Percentiles rank a stretch among this genome's conserved stretches.
phyloP scores from a whole-genome alignment of 2,888 invertebrate species.

The Argynnis bischoffii region DNA sequence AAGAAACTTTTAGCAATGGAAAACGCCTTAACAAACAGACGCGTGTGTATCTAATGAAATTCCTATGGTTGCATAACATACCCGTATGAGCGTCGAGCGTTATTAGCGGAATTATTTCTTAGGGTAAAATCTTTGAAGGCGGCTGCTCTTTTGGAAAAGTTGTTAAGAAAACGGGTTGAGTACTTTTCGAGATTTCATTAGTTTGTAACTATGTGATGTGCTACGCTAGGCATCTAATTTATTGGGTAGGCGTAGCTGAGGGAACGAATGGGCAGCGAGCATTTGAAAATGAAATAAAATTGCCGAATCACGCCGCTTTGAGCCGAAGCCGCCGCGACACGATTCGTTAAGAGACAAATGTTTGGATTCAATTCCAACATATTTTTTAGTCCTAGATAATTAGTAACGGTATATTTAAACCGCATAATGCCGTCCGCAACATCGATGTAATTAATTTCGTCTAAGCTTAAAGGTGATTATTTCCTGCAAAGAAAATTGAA shows the following conservation, averaged over 20 bases:
- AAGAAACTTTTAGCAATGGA: conserved; percentile 83
- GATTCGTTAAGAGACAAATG: conserved; percentile 82
- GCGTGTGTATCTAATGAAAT: conserved; percentile 83
- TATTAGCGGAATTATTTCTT: conserved; percentile 81
- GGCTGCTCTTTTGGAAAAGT: conserved; percentile 81
- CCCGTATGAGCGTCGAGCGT: conserved; percentile 75
- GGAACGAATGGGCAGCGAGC: conserved; percentile 80
- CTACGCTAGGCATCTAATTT: conserved; percentile 78
- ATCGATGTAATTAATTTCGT: conserved; percentile 68
- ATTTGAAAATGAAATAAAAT: conserved; percentile 73
- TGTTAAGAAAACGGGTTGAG: conserved; percentile 82
- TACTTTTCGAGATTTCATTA: conserved; percentile 80
- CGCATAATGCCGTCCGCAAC: conserved; percentile 60
- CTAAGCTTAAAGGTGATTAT: conserved; percentile 31
- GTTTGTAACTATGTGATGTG: conserved; percentile 80
- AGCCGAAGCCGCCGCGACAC: conserved; percentile 73
- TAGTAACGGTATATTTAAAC: conserved; percentile 75
- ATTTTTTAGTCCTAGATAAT: conserved; percentile 63
- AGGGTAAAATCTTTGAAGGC: conserved; percentile 80
- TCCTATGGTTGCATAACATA: conserved; percentile 83
- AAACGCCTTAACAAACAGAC: conserved; percentile 83
- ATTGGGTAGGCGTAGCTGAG: conserved; percentile 80
- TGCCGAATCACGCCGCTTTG: conserved; percentile 81
- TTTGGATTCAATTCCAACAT: conserved; percentile 78
- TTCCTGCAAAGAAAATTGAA: conserved; percentile 24